Base-by-base conservation (phyloP, 2,113 vertebrate genomes). In the Tragelaphus buxtoni region DNA sequence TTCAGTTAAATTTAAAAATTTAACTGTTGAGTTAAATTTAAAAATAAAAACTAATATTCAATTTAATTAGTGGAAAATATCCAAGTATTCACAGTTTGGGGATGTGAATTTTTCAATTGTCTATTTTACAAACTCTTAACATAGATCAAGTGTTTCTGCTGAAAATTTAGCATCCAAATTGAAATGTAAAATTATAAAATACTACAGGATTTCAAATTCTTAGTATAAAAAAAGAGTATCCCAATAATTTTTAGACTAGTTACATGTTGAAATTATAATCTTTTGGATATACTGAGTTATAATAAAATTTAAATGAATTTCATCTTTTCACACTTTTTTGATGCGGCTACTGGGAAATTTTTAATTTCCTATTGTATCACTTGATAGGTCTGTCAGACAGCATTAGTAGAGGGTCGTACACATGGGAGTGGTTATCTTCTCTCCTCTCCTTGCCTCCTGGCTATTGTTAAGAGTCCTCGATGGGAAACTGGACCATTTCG, bases 61-160 rank as follows among this genome's bases (percentile, higher is more conserved):
- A n/a, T 77, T 65, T 13, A n/a, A 45, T 63, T 83, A 32, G 47
- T 94, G 60, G 88, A 53, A 97, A 96, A 88, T 24, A 72, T 89
- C 28, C 61, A 85, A 91, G n/a, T 77, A 65, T 60, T 93, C 32
- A 87, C 32, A 88, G 49, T 14, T 53, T 79, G 14, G 10, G 9
- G 74, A 28, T 69, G 7, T 65, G 58, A 93, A 28, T 80, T 53
- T 80, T 74, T 83, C 11, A 63, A 24, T 9, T 60, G n/a, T 87
- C 39, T 82, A 45, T 76, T 97, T 96, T 90, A 87, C 80, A 69
- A 93, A 96, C 65, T 47, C 58, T 80, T 96, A 69, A 65, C 61
- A 72, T 14, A 56, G 30, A 45, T 60, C 30, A 92, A 89, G 28
- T 81, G 2, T 72, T 94, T 81, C 63, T 88, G 32, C 82, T 94